Base-by-base conservation (phyloP, 2,113 vertebrate species). In the Xiphophorus maculatus region DNA sequence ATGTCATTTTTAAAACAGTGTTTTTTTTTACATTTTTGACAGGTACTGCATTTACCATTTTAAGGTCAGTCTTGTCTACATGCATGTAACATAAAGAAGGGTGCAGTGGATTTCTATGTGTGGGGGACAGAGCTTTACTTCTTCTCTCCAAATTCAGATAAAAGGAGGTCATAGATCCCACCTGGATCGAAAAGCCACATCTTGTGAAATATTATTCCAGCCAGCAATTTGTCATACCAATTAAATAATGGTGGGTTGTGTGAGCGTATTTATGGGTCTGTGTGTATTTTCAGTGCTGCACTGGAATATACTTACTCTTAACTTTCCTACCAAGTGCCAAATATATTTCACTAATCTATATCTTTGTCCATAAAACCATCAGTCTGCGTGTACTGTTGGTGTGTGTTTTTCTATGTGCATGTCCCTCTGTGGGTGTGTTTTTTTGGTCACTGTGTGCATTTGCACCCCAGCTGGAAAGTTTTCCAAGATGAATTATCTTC, bases 251-350 rank as follows among this genome's bases (percentile, higher is more conserved):
- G 30, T 15, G 14, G n/a, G 10, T 37, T 6, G 61, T 19, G 73
- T 67, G 54, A 11, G 73, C 32, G 51, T 51, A 62, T 51, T 33
- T 60, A 51, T 19, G 74, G 66, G 48, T 44, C 33, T 69, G 63
- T 48, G 60, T 77, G 44, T 65, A 63, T 73, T 69, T 65, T 76
- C 40, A 66, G 66, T 69, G 44, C 77, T 73, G 69, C 69, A 58
- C 76, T 84, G 86, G 73, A 85, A 88, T 83, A 74, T 78, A 61
- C 63, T 77, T 76, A 75, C 83, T 71, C 74, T 84, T 74, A 83
- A 86, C 65, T 35, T 78, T 58, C 33, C 75, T n/a, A 40, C 65
- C 30, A 85, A 69, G 63, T 0, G 66, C 48, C 25, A 84, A 71
- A 84, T 77, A 58, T 54, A 73, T 51, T 77, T 65, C 71, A 35